Conservation (phyloP, 1,140 invertebrate genomes). For the Apocrypta bakeri region DNA sequence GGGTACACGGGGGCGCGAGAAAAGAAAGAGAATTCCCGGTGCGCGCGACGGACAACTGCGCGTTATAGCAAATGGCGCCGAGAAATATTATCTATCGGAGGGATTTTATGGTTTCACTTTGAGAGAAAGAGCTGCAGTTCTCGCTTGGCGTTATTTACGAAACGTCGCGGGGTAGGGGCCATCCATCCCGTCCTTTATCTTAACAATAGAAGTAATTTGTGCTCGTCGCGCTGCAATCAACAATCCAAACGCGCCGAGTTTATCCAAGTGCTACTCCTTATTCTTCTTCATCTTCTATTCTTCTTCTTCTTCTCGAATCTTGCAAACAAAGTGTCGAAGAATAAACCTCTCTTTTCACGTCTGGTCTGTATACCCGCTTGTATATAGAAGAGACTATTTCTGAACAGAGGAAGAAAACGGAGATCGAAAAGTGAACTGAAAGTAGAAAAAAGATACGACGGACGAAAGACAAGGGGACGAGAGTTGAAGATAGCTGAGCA, state of each 20-base stretch:
- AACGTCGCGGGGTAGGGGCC: background rate
- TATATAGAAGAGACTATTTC: background rate
- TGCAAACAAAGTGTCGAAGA: slow-evolving; percentile 51
- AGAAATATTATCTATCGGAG: slow-evolving; percentile 51
- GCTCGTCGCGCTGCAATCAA: slow-evolving; percentile 21
- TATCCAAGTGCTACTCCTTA: slow-evolving; percentile 11
- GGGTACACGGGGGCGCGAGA: background rate
- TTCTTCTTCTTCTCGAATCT: slow-evolving; percentile 19
- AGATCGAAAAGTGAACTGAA: slow-evolving; percentile 12
- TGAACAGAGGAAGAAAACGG: background rate
- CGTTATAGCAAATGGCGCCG: slow-evolving; percentile 19
- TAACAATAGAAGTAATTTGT: slow-evolving; percentile 45
- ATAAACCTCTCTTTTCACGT: slow-evolving; percentile 28
- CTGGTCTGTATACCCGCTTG: background rate
- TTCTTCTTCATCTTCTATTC: too few species aligned
- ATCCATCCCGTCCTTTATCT: slow-evolving; percentile 35
- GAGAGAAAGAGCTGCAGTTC: background rate
- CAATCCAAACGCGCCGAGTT: slow-evolving; percentile 33
- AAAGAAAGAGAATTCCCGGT: slow-evolving; percentile 42
- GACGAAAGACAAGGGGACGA: background rate
- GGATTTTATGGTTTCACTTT: slow-evolving; percentile 47
- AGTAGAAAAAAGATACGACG: background rate
- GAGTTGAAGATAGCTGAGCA: slow-evolving; percentile 23
- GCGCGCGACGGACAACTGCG: slow-evolving; percentile 39
- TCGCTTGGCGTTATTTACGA: slow-evolving; percentile 32